These are phyloP conservation scores for Lates calcarifer DNA, from an alignment of 2,113 vertebrate genomes.

Conservation along the genomic window DNA sequence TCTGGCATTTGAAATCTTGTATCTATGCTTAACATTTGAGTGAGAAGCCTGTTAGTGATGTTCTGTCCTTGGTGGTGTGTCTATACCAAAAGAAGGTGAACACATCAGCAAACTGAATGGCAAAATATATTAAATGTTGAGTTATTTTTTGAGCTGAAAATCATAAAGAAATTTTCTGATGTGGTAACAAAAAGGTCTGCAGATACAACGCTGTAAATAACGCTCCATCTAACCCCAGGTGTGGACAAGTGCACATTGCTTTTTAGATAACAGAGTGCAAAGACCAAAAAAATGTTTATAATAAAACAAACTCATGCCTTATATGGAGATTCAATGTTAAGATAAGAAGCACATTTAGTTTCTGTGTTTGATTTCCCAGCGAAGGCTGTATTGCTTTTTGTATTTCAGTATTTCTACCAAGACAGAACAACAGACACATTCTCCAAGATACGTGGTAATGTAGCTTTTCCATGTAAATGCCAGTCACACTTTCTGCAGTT, in stretches of 20 bases:
- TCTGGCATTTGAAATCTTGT: constrained; percentile 78
- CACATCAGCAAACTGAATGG: constrained; percentile 70
- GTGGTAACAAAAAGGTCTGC: constrained; percentile 75
- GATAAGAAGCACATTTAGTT: constrained; percentile 86
- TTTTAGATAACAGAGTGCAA: constrained; percentile 83
- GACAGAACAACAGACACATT: constrained; percentile 70
- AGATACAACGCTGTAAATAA: constrained; percentile 85
- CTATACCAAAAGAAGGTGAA: constrained; percentile 77
- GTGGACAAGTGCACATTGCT: constrained; percentile 85
- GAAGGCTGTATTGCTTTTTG: constrained; percentile 76
- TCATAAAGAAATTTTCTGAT: constrained; percentile 63
- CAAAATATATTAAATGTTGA: constrained; percentile 72
- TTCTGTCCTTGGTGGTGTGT: constrained; percentile 80
- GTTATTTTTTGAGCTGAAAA: constrained; percentile 64
- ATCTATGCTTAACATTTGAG: constrained; percentile 80
- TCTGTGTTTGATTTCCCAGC: constrained; percentile 75
- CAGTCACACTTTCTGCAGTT: constrained; percentile 66
- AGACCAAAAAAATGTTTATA: constrained; percentile 83
- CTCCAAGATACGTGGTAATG: constrained; percentile 69
- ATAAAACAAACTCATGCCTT: constrained; percentile 85
- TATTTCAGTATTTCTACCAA: constrained; percentile 79
- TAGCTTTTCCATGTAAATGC: constrained; percentile 76
- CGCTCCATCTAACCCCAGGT: constrained; percentile 83
- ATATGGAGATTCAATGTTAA: constrained; percentile 85
- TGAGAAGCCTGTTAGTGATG: constrained; percentile 77